Evolutionary conservation across 2,888 invertebrate species (phyloP).

Genomic region (Pristionchus entomophagus): DNA sequence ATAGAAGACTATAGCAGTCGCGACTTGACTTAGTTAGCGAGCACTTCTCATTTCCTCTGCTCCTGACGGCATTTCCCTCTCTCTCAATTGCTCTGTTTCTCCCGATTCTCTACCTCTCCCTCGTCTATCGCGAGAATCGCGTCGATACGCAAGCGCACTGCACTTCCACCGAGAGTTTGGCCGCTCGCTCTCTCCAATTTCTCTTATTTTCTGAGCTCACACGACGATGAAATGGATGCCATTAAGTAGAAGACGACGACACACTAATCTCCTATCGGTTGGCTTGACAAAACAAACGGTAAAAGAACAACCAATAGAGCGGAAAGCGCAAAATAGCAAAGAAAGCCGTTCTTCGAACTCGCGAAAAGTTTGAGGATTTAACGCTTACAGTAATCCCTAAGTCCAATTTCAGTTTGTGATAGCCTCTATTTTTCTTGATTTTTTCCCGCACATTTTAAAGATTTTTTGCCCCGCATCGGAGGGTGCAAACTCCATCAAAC

Average conservation of each 20-base stretch:
- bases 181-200: not conserved
- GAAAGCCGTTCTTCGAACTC: not conserved
- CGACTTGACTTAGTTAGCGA: not conserved
- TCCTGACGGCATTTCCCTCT: not conserved
- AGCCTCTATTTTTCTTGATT: not conserved
- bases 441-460: not conserved
- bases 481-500: not conserved
- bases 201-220: not conserved
- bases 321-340: not conserved
- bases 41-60: not conserved
- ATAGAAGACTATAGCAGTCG: not conserved
- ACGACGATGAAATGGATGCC: not conserved
- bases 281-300: not conserved
- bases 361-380: not conserved
- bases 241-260: too few relatives aligned
- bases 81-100: too few relatives aligned
- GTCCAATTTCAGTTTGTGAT: too few relatives aligned
- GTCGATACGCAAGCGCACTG: conserved; percentile 23
- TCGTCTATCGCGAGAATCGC: not conserved
- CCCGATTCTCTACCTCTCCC: not conserved
- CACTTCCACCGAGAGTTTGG: not conserved
- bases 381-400: not conserved
- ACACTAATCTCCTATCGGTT: not conserved
- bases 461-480: not conserved
- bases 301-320: not conserved